These are phyloP conservation scores for Drosophila repleta DNA, from an alignment of 1,140 invertebrate genomes.

Conservation along the genomic window DNA sequence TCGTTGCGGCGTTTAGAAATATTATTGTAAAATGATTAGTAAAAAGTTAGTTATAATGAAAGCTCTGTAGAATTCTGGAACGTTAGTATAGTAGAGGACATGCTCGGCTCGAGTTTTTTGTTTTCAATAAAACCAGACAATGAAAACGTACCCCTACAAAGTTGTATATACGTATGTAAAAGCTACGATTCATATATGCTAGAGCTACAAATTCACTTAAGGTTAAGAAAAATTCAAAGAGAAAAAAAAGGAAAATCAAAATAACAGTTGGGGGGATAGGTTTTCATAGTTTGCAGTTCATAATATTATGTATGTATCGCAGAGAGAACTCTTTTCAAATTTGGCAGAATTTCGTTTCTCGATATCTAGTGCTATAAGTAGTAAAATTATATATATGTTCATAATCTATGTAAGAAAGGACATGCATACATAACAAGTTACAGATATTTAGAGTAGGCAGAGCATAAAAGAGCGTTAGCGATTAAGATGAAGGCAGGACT, in stretches of 20 bases:
- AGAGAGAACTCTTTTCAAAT: constrained; percentile 78
- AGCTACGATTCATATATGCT: constrained; percentile 25
- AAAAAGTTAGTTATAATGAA: constrained; percentile 7
- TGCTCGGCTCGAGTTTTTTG: constrained; percentile 46
- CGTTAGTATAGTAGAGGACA: constrained; percentile 30
- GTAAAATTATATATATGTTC: constrained; percentile 46
- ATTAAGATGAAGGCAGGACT: constrained; percentile 40
- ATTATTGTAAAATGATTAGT: constrained; percentile 63
- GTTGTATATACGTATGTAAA: constrained; percentile 35
- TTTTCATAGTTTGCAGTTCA: constrained; percentile 39
- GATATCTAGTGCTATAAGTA: constrained; percentile 31
- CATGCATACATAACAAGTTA: constrained; percentile 70
- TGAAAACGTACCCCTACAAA: constrained; percentile 66
- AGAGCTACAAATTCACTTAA: constrained; percentile 28
- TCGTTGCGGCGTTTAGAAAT: constrained; percentile 62
- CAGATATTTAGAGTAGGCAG: constrained; percentile 46
- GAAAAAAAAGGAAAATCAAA: constrained; percentile 9
- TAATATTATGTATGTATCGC: constrained; percentile 14
- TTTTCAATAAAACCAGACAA: constrained; percentile 83
- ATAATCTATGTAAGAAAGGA: constrained; percentile 40
- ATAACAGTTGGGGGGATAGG: constrained; percentile 22
- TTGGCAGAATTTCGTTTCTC: constrained; percentile 50
- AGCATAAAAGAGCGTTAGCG: constrained; percentile 42
- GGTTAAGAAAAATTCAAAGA: constrained; percentile 17
- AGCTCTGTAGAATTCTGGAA: constrained; percentile 3